Evolutionary conservation across 2,113 vertebrate species (phyloP).

Genomic region (Sarotherodon lohbergeri): DNA sequence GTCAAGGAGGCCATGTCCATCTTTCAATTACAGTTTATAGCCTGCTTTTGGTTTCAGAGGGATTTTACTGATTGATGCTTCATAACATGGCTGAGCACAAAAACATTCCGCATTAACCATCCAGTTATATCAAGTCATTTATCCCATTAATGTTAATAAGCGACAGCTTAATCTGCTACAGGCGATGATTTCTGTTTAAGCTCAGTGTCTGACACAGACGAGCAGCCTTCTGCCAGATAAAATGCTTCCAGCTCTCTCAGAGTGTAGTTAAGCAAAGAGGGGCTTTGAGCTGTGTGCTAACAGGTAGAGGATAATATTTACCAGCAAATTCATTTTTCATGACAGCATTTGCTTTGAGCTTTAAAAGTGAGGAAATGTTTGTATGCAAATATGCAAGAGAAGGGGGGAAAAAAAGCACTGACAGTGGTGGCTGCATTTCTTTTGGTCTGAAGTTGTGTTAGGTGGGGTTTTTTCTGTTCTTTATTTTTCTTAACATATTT

Average conservation of each 20-base stretch:
- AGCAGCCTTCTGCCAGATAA: neutral
- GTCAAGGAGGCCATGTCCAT: neutral
- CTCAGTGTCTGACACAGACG: neutral
- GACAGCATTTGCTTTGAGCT: neutral
- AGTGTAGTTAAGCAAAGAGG: neutral
- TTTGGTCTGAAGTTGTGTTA: neutral
- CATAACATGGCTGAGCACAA: neutral
- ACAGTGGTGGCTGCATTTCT: neutral
- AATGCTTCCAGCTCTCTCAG: neutral
- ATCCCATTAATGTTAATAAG: neutral
- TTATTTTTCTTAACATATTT: neutral
- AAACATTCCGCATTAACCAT: neutral
- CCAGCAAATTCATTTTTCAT: neutral
- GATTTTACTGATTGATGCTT: neutral
- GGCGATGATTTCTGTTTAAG: neutral
- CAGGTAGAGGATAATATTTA: neutral
- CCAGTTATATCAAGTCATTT: neutral
- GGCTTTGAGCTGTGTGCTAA: neutral
- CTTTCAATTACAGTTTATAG: neutral
- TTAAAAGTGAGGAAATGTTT: neutral
- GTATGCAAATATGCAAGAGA: neutral
- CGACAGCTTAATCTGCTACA: neutral
- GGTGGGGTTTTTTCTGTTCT: neutral
- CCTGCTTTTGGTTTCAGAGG: neutral
- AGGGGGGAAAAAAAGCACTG: accelerated